phyloP scores from a whole-genome alignment of 2,113 vertebrate genomes.

The Bambusicola thoracicus region DNA sequence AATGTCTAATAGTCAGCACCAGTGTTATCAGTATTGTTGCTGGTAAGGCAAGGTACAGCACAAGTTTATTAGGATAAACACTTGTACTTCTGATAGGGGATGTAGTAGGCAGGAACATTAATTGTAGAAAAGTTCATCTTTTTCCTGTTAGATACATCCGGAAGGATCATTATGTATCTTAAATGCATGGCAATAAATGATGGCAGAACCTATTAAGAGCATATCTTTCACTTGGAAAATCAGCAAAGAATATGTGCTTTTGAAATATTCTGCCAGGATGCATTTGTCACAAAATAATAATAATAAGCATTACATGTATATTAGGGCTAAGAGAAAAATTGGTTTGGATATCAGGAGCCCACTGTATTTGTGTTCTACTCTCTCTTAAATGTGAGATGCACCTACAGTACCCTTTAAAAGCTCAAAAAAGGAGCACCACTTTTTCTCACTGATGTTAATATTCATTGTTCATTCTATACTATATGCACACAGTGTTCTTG shows the following conservation, averaged over 20 bases:
- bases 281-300: not conserved
- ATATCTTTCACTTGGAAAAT: not conserved
- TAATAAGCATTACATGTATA: not conserved
- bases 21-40: not conserved
- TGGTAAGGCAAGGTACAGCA: not conserved
- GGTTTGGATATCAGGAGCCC: not conserved
- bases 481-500: not conserved
- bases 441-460: accelerated
- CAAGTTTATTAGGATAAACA: not conserved
- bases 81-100: not conserved
- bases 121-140: not conserved
- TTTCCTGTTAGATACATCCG: not conserved
- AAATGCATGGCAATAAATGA: not conserved
- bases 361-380: not conserved
- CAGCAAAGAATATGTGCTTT: not conserved
- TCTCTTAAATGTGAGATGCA: not conserved
- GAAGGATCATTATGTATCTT: not conserved
- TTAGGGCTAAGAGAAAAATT: not conserved
- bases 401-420: not conserved
- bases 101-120: not conserved
- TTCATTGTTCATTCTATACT: not conserved
- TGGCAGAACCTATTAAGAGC: not conserved
- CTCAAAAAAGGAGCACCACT: not conserved
- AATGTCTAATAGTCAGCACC: not conserved
- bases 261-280: not conserved